These are phyloP conservation scores for Isaurus tuberculatus DNA, from an alignment of 92 coral and sea anemone species.

Conservation along the genomic window DNA sequence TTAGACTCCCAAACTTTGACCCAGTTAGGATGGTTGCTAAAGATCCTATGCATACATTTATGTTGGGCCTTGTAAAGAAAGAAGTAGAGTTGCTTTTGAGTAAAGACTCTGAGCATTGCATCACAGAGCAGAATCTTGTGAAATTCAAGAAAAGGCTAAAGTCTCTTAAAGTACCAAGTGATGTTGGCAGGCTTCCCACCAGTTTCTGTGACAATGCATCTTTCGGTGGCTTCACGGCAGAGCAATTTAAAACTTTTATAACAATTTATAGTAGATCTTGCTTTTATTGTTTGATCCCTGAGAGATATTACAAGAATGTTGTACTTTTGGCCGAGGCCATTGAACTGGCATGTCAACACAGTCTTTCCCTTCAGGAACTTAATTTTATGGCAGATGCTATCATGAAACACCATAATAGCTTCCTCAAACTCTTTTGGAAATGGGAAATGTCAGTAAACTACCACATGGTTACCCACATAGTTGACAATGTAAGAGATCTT, in stretches of 20 bases:
- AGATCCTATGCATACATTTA: slow-evolving; percentile 23
- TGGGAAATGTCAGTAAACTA: slow-evolving; percentile 56
- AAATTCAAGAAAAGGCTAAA: slow-evolving; percentile 41
- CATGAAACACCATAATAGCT: slow-evolving; percentile 42
- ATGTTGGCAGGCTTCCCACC: slow-evolving; percentile 57
- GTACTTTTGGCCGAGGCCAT: slow-evolving; percentile 43
- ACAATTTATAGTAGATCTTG: slow-evolving; percentile 36
- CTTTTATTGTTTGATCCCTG: slow-evolving; percentile 37
- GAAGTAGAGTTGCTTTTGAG: slow-evolving; percentile 16
- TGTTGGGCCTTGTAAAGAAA: background rate
- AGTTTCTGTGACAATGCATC: slow-evolving; percentile 45
- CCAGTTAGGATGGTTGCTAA: slow-evolving; percentile 28
- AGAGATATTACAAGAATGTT: slow-evolving; percentile 36
- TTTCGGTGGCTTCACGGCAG: slow-evolving; percentile 51
- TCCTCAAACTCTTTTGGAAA: slow-evolving; percentile 38
- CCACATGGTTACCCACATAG: slow-evolving; percentile 55
- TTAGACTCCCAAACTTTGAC: slow-evolving; percentile 30
- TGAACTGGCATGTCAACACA: slow-evolving; percentile 38
- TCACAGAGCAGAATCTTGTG: slow-evolving; percentile 15
- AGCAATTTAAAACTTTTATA: slow-evolving; percentile 34
- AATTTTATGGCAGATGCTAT: slow-evolving; percentile 20
- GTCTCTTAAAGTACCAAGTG: slow-evolving; percentile 48
- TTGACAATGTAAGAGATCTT: slow-evolving; percentile 43
- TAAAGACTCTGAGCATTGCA: background rate
- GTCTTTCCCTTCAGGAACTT: slow-evolving; percentile 24